A percentile compares a stretch with the other conserved stretches of the same genome.
phyloP scores from a whole-genome alignment of 2,113 vertebrate species.

The Microcebus jonahi region DNA sequence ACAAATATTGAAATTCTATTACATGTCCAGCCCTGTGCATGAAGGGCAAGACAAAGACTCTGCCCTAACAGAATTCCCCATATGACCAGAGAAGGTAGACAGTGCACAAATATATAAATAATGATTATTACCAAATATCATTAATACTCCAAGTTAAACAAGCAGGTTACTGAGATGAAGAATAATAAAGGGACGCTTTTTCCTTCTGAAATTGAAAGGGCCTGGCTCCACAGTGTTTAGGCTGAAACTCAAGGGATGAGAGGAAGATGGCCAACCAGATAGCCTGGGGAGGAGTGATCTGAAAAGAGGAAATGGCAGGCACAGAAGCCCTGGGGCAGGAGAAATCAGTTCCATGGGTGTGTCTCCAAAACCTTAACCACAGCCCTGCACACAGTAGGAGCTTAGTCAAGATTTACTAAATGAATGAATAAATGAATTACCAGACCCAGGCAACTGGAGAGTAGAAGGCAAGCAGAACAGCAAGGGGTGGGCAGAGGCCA shows the following conservation, averaged over 20 bases:
- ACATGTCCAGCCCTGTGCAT: neutral
- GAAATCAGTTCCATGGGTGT: neutral
- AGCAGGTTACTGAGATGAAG: neutral
- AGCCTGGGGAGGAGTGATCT: neutral
- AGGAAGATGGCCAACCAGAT: neutral
- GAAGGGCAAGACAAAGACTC: neutral
- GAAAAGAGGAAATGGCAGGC: neutral
- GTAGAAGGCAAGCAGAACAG: neutral
- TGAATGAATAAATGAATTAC: neutral
- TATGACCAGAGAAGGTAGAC: neutral
- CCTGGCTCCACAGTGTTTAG: neutral
- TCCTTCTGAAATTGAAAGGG: neutral
- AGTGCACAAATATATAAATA: neutral
- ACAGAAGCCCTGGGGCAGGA: neutral
- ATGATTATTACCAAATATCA: neutral
- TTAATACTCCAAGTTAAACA: neutral
- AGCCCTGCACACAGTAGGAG: neutral
- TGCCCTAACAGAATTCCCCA: neutral
- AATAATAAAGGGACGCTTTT: neutral
- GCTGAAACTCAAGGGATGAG: neutral
- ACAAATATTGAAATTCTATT: slow-evolving; percentile 4
- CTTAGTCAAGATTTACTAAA: neutral
- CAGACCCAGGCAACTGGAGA: neutral
- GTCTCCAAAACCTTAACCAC: neutral
- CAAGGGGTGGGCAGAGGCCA: neutral